Base-by-base conservation (phyloP, 35 echinoderm and acorn worm genomes). In the Nesometra sesokonis region DNA sequence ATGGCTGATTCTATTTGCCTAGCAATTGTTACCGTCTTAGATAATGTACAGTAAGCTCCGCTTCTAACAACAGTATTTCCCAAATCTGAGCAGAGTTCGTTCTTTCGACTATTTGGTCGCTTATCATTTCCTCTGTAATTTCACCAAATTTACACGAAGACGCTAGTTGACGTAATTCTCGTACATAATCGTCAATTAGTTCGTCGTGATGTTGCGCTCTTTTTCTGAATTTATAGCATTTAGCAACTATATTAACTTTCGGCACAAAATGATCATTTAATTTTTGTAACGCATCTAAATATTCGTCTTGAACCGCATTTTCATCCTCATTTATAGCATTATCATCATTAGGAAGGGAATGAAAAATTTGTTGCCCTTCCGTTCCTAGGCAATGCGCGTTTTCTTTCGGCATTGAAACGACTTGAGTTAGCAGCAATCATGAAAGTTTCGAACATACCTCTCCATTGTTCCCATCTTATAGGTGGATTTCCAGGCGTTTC, bases 381-480 rank as follows among this genome's bases (percentile, higher is more conserved):
- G 81, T 82, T 35, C 81, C 81, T 9, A 82, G 32, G 36, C 35
- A 35, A 84, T 84, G 82, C 36, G 36, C 35, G 36, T 84, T 84
- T 84, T 0, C 82, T 34, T 17, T 29, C 82, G 0, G 82, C 82
- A 33, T 23, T 29, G 35, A 35, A 84, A 17, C 34, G 35, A 84
- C 40, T 17, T n/a, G n/a, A n/a, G n/a, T n/a, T n/a, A n/a, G n/a
- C n/a, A n/a, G n/a, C n/a, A n/a, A n/a, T n/a, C n/a, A 39, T 84
- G 32, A 35, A 84, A 3, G 82, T 84, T 84, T 84, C 82, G 36
- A 84, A 84, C 82, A 84, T 84, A 84, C 82, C 82, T 84, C 82
- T 31, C 82, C 82, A 84, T 34, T 84, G 82, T n/a, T 3, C 40
- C 82, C 82, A 84, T 0, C 34, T 31, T 37, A 39, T 39, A 19